phyloP scores from a whole-genome alignment of 2,113 vertebrate genomes.

The Lagenorhynchus albirostris region DNA sequence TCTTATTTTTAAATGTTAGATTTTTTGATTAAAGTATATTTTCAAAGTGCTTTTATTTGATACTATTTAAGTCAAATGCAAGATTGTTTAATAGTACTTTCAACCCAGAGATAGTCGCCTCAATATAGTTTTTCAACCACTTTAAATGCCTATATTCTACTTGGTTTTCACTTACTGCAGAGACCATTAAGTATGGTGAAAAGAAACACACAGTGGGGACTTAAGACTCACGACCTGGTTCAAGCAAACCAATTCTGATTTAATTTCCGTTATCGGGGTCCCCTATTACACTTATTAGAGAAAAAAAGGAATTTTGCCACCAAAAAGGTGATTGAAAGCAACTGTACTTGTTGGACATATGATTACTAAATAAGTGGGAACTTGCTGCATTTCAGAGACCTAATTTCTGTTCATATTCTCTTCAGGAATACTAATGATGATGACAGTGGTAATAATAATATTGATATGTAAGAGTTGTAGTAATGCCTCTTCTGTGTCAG shows the following conservation, averaged over 20 bases:
- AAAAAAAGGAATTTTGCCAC: not conserved
- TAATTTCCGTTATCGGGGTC: not conserved
- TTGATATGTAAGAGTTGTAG: not conserved
- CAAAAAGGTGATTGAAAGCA: not conserved
- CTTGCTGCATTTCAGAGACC: not conserved
- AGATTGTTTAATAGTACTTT: not conserved
- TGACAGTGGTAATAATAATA: not conserved
- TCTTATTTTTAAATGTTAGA: not conserved
- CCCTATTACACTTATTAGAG: not conserved
- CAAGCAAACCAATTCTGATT: not conserved
- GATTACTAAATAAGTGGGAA: not conserved
- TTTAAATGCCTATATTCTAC: not conserved
- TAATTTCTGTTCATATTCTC: not conserved
- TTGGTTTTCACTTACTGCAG: not conserved
- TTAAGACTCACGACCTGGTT: not conserved
- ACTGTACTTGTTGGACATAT: not conserved
- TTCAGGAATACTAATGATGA: not conserved
- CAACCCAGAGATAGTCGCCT: not conserved
- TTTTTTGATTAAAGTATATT: not conserved
- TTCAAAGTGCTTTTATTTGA: not conserved
- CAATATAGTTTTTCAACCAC: not conserved
- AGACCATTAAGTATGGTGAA: not conserved
- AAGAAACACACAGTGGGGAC: not conserved
- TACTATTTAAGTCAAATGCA: not conserved
- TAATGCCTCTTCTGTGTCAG: not conserved